Conservation (phyloP, 2,797 vertebrate genomes). For the Synanceia verrucosa region DNA sequence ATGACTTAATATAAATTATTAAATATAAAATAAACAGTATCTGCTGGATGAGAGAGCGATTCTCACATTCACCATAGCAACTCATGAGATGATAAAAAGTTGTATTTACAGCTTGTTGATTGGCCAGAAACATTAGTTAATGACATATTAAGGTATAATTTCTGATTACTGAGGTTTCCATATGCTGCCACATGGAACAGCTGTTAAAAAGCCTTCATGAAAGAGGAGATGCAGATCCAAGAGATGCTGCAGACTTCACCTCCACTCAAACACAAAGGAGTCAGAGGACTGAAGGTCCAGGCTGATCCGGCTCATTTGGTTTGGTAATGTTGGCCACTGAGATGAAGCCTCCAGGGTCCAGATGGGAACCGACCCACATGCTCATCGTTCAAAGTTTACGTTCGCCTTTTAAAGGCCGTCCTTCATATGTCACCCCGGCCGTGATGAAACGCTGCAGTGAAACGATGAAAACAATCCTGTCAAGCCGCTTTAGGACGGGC, state of each 20-base stretch:
- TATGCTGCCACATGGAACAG: neutral
- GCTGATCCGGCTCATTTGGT: constrained; percentile 47
- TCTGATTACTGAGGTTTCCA: neutral
- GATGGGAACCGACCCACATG: constrained; percentile 23
- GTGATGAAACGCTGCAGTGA: neutral
- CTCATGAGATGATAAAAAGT: too few species aligned
- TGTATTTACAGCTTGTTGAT: neutral
- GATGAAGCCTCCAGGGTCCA: constrained; percentile 14
- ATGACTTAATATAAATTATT: too few species aligned
- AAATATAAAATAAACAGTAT: too few species aligned
- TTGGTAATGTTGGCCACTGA: constrained; percentile 42
- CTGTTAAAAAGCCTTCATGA: too few species aligned
- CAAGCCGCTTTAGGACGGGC: neutral
- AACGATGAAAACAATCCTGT: constrained; percentile 3
- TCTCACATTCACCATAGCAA: neutral
- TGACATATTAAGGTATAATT: neutral
- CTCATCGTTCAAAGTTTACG: constrained; percentile 9
- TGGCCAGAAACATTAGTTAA: neutral
- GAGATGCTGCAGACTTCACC: neutral
- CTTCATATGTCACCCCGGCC: constrained; percentile 25
- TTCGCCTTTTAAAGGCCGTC: constrained; percentile 15
- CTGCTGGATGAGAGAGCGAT: neutral
- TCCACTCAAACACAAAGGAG: neutral
- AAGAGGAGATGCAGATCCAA: too few species aligned
- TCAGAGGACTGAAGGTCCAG: constrained; percentile 14